Base-by-base conservation (phyloP, 2,888 invertebrate genomes). In the Orchesella flavescens region DNA sequence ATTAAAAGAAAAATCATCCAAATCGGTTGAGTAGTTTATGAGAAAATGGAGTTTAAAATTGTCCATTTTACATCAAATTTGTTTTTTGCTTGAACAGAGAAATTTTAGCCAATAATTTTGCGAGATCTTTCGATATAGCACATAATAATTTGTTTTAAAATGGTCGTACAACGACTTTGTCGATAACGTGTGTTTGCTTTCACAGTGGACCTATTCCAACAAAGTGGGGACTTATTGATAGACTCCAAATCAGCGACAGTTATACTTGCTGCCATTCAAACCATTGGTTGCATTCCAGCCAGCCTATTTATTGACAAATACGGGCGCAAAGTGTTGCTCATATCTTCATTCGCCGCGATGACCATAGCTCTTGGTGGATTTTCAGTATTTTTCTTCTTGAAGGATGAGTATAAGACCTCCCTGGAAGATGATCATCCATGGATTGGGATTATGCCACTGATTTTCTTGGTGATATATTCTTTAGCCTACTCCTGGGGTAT, bases 201-300 rank as follows among this genome's bases (percentile, higher is more conserved):
- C n/a, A 94, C 93, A 0, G 92, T 93, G 74, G 92, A 92, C 66
- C 96, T 96, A 88, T 96, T 96, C 90, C 88, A 91, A 81, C 93
- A 93, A 0, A 94, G 95, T 10, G 95, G 95, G 44, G 94, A 84
- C 10, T n/a, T 17, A 0, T 91, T 73, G n/a, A 76, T 95, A 34
- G 90, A 92, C 10, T 89, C 93, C 0, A 91, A 92, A 24, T 89
- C 92, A 4, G 93, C 95, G 0, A 93, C 95, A 0, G 95, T 97
- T 53, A 92, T 96, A 65, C 93, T 97, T 53, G 97, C 96, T 15
- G 92, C 92, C 0, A 94, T 96, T 88, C 96, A 96, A 66, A 76
- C 72, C 5, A 66, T 83, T 65, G 82, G 76, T 1, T 76, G 76
- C n/a, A 9, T 93, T 93, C 81, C 89, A 92, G 1, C 63, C 1